These are phyloP conservation scores for Crambe crambe DNA, from an alignment of 37 sponge, comb jelly and placozoan species.

Conservation along the genomic window DNA sequence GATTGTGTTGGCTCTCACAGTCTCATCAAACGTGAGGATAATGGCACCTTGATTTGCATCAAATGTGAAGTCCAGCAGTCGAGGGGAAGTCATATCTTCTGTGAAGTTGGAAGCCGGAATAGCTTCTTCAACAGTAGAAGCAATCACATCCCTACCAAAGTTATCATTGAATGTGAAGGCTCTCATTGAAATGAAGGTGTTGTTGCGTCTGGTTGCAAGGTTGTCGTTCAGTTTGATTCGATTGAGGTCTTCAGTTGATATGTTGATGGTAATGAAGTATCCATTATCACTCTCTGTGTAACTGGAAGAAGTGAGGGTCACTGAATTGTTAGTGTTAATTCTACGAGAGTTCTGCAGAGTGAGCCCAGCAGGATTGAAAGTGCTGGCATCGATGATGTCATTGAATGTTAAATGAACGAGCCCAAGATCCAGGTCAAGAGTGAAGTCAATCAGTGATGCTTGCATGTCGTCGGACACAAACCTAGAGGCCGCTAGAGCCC, in stretches of 20 bases:
- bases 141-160: slow-evolving; percentile 66
- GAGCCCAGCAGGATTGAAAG: slow-evolving; percentile 70
- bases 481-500: slow-evolving; percentile 31
- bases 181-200: slow-evolving; percentile 71
- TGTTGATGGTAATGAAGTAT: slow-evolving; percentile 74
- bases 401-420: slow-evolving; percentile 86
- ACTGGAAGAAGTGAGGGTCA: slow-evolving; percentile 51
- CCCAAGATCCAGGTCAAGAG: slow-evolving; percentile 80
- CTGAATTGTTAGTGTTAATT: slow-evolving; percentile 24
- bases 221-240: slow-evolving; percentile 66
- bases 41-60: slow-evolving; percentile 62
- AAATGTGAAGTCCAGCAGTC: slow-evolving; percentile 60
- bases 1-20: slow-evolving; percentile 64
- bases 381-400: slow-evolving; percentile 80
- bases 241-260: slow-evolving; percentile 72
- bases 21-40: slow-evolving; percentile 83
- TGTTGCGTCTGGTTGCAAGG: slow-evolving; percentile 44
- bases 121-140: slow-evolving; percentile 54
- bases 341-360: slow-evolving; percentile 54
- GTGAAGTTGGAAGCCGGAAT: slow-evolving; percentile 57
- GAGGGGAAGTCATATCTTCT: slow-evolving; percentile 66
- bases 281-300: slow-evolving; percentile 74
- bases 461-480: slow-evolving; percentile 63
- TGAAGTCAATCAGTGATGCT: slow-evolving; percentile 65
- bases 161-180: slow-evolving; percentile 80